These are phyloP conservation scores for Sphaerolaimus hirsutus DNA, from an alignment of 2,888 invertebrate species.

Conservation along the genomic window DNA sequence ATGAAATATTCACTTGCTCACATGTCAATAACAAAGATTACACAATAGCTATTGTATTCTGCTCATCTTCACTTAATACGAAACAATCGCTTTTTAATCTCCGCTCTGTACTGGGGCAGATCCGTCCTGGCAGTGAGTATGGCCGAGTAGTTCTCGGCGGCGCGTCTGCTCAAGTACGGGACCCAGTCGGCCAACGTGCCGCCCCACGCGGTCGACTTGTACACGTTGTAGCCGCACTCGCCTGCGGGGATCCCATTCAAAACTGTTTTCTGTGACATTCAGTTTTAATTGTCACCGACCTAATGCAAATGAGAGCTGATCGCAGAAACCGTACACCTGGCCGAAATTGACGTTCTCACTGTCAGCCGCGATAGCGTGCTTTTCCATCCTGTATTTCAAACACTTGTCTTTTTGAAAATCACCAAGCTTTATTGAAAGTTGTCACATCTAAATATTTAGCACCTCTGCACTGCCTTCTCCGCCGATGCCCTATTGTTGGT, in stretches of 20 bases:
- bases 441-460: too few species aligned
- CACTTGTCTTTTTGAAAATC: too few species aligned
- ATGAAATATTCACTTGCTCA: too few species aligned
- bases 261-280: too few species aligned
- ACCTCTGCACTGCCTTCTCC: not conserved
- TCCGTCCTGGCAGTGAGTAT: conserved; percentile 28
- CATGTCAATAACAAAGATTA: too few species aligned
- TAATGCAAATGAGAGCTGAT: not conserved
- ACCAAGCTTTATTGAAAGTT: too few species aligned
- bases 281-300: too few species aligned
- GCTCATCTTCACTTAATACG: too few species aligned
- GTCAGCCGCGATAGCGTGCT: not conserved
- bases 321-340: not conserved
- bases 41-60: too few species aligned
- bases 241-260: too few species aligned
- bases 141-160: conserved; percentile 30
- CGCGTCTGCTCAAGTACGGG: conserved; percentile 29
- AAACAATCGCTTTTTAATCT: too few species aligned
- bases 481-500: not conserved
- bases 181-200: conserved; percentile 28
- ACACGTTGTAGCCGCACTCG: conserved; percentile 24
- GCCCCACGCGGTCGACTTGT: conserved; percentile 32
- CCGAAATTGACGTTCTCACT: not conserved
- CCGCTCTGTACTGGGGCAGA: conserved; percentile 7
- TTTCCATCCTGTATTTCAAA: too few species aligned